Base-by-base conservation (phyloP, 2,113 vertebrate genomes). In the Cyprinus carpio region DNA sequence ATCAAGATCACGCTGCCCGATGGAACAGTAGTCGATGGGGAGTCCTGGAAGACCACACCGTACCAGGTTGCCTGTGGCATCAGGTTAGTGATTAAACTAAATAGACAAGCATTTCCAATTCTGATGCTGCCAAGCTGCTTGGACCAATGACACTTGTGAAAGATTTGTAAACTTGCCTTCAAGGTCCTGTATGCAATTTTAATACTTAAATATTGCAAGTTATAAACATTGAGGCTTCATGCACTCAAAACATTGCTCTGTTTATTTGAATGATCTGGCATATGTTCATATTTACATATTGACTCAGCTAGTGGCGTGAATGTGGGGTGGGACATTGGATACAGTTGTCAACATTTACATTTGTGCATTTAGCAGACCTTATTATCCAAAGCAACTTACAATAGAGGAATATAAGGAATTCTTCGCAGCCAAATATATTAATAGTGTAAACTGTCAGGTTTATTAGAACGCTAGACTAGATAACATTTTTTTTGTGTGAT, bases 31-130 rank as follows among this genome's bases (percentile, higher is more conserved):
- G 90, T 99, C 27, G 95, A 97, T 15, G 98, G 94, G 0, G 96
- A 98, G 85, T 99, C 97, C 40, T 99, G 97, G 98, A 99, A 96
- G 92, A 97, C 96, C 40, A 99, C 98, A 0, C 97, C 98, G 0
- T 99, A 99, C 86, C 95, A 97, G 76, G 90, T 99, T 0, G 97
- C 97, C 12, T 96, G 94, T 93, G 96, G 96, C 85, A 99, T 99
- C 91, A 99, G 98, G 98, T 99, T 87, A 75, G 92, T 82, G 9
- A 29, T 34, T 13, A 23, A 43, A 11, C 40, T 40, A 9, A 40
- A 40, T 40, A 43, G 46, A 12, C 46, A 49, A 13, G 46, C 46
- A 12, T 46, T 12, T 46, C 12, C 11, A 46, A 46, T 1, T 9
- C 40, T 9, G 40, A 40, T 40, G 40, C 9, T 40, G 40, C 8